Evolutionary conservation across 1,140 invertebrate species (phyloP).

Genomic region (Dinothrombium tinctorium): DNA sequence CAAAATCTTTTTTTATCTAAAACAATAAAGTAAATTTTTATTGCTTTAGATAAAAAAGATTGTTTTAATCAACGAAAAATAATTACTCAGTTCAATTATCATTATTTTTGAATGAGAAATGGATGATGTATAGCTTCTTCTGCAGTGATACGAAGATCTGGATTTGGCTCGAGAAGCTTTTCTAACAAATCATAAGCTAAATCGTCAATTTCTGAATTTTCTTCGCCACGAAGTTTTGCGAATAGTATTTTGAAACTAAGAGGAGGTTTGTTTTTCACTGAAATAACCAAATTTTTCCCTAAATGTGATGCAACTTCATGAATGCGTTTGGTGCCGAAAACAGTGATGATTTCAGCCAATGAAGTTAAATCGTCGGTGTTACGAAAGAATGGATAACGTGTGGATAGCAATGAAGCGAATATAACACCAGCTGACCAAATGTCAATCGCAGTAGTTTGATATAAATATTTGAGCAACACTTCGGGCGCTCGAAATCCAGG

Average conservation of each 20-base stretch:
- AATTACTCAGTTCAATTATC: neutral
- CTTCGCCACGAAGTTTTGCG: conserved; percentile 24
- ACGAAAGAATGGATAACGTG: conserved; percentile 57
- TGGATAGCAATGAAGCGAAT: conserved; percentile 47
- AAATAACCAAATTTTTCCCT: conserved; percentile 24
- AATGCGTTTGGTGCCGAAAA: conserved; percentile 46
- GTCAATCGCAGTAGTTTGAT: conserved; percentile 61
- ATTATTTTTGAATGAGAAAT: conserved; percentile 23
- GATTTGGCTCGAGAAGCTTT: conserved; percentile 47
- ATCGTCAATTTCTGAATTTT: conserved; percentile 16
- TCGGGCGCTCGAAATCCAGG: conserved; percentile 69
- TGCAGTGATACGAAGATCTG: conserved; percentile 41
- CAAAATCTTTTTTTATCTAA: too few relatives aligned
- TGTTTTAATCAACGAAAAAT: neutral
- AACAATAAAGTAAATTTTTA: too few relatives aligned
- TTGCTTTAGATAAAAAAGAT: neutral
- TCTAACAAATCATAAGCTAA: conserved; percentile 45
- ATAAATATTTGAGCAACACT: conserved; percentile 45
- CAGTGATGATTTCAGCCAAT: conserved; percentile 50
- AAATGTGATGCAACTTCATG: conserved; percentile 38
- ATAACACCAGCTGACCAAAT: conserved; percentile 73
- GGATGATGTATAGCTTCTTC: conserved; percentile 42
- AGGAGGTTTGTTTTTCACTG: conserved; percentile 19
- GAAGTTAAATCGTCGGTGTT: conserved; percentile 52
- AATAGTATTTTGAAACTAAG: conserved; percentile 26